Evolutionary conservation across 2,888 invertebrate species (phyloP), one percentile per base, ranked within the genome.

Genomic region (Amphipyra berbera): DNA sequence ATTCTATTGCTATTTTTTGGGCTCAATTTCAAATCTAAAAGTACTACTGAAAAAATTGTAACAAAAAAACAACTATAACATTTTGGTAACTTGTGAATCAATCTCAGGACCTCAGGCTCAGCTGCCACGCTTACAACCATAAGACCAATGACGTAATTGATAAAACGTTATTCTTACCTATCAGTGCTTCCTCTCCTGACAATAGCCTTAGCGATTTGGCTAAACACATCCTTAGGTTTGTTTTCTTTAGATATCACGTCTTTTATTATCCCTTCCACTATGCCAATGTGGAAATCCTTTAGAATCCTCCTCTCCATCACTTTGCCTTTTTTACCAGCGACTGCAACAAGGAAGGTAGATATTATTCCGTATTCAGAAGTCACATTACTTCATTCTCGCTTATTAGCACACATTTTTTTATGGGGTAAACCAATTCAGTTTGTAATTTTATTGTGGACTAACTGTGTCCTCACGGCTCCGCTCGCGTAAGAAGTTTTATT

Each of bases 281-380:
- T 97, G 10, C 98, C 98, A 71, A 98, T 98, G 85, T 98, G 98
- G 96, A 98, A 98, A 92, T 98, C 98, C 87, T 98, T 98, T 55
- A 98, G 95, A 13, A 98, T 96, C 38, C 98, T 96, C 14, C 98
- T 95, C 84, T 98, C 98, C 97, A 98, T 97, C 5, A 97, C 97
- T 86, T 97, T 97, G 3, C 98, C 98, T 83, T 97, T 97, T 86
- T 97, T 97, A 1, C 98, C 98, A 21, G 97, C 96, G 50, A 97
- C 97, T 96, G 89, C n/a, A 93, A 91, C 73, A 84, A 57, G n/a
- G 13, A 1, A 56, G 6, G 40, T 13, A 56, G 6, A 13, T 13
- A 6, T 4, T 13, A n/a, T 40, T n/a, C 2, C 6, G 2, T 4
- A 13, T 13, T 21, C 21, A 21, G 21, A 21, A 21, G 2, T 21